phyloP scores from a whole-genome alignment of 1,140 invertebrate species.

The Bombyx mandarina region DNA sequence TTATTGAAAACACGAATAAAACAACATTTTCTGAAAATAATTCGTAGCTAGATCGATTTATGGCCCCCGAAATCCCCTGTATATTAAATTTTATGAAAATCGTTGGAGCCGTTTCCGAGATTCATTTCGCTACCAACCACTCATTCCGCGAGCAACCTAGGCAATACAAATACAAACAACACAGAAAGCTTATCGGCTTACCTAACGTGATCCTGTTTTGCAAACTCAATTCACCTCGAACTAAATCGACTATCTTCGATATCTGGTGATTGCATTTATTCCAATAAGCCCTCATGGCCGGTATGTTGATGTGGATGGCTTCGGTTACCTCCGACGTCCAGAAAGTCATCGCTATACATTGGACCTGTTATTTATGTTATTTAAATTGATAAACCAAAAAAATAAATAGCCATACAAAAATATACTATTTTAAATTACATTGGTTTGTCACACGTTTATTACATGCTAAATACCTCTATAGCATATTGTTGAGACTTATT shows the following conservation, averaged over 20 bases:
- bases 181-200: conserved; percentile 44
- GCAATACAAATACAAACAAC: neutral
- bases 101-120: neutral
- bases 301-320: conserved; percentile 74
- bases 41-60: no score
- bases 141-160: neutral
- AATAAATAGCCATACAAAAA: no score
- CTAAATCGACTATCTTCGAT: conserved; percentile 86
- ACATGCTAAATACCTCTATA: neutral
- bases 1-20: no score
- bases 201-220: conserved; percentile 90
- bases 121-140: neutral
- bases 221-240: conserved; percentile 86
- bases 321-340: conserved; percentile 92
- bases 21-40: no score
- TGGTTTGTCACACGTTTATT: no score
- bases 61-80: no score
- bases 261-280: conserved; percentile 79
- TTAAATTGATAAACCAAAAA: neutral
- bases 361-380: conserved; percentile 64
- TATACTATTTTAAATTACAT: no score
- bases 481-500: neutral
- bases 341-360: conserved; percentile 89
- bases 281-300: conserved; percentile 71
- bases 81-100: no score